phyloP scores from a whole-genome alignment of 1,140 invertebrate genomes.

The Macrotrachela quadricornifera region DNA sequence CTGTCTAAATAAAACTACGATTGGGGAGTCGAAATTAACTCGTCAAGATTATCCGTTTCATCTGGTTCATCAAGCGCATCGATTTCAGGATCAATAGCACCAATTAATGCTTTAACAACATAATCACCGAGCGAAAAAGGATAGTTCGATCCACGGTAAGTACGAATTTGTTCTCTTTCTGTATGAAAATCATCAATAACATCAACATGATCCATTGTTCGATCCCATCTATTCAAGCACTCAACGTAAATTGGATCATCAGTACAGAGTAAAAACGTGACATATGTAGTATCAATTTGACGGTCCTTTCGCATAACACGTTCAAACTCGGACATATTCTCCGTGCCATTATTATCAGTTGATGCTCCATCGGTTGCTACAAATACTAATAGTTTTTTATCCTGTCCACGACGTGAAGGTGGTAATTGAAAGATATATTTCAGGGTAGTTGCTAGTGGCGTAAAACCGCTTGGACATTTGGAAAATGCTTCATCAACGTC shows the following conservation, averaged over 20 bases:
- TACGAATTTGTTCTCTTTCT: not conserved
- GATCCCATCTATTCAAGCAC: conserved; percentile 5
- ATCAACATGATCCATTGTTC: not conserved
- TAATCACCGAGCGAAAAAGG: conserved; percentile 5
- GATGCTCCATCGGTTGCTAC: conserved; percentile 1
- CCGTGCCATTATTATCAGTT: not conserved
- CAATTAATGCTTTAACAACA: conserved; percentile 6
- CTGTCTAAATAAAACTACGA: too few relatives aligned
- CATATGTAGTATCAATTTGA: not conserved
- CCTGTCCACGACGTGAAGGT: not conserved
- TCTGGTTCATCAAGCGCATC: not conserved
- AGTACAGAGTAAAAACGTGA: not conserved
- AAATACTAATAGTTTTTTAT: conserved; percentile 4
- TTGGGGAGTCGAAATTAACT: too few relatives aligned
- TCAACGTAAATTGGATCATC: not conserved
- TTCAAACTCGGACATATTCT: too few relatives aligned
- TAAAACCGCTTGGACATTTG: not conserved
- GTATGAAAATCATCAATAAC: conserved; percentile 4
- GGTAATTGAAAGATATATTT: not conserved
- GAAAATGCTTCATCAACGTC: not conserved
- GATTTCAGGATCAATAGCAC: not conserved
- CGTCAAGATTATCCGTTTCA: too few relatives aligned
- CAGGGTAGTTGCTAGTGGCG: not conserved
- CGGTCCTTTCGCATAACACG: too few relatives aligned
- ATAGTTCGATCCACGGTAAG: not conserved